phyloP scores from a whole-genome alignment of 2,888 invertebrate genomes.

The Alsophila aescularia region DNA sequence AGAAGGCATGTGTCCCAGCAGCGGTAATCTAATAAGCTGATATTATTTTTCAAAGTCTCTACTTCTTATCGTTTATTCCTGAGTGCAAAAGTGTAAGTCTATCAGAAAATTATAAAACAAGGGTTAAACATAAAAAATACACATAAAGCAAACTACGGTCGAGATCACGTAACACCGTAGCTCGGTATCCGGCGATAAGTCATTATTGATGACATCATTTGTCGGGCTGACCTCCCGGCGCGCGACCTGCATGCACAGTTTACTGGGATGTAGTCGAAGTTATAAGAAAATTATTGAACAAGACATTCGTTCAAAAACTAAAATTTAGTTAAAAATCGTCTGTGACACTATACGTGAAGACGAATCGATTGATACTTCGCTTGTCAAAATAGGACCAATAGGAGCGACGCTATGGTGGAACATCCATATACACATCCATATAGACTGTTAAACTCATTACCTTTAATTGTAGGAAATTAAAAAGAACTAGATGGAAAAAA shows the following conservation, averaged over 20 bases:
- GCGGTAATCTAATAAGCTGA: too few species aligned
- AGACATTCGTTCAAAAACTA: neutral
- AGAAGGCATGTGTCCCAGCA: too few species aligned
- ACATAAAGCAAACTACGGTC: conserved; percentile 14
- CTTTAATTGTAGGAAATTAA: too few species aligned
- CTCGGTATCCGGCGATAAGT: conserved; percentile 35
- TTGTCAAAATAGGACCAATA: too few species aligned
- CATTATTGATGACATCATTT: conserved; percentile 50
- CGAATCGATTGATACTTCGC: too few species aligned
- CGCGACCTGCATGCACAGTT: conserved; percentile 34
- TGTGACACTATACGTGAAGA: too few species aligned
- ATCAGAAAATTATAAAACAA: neutral
- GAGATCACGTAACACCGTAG: conserved; percentile 1
- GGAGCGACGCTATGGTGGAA: too few species aligned
- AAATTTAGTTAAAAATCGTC: too few species aligned
- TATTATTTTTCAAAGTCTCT: too few species aligned
- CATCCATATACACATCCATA: too few species aligned
- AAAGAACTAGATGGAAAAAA: too few species aligned
- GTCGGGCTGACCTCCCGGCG: conserved; percentile 42
- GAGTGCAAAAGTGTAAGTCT: neutral
- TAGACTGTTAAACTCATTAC: too few species aligned
- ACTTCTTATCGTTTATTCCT: neutral
- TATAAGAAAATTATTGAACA: neutral
- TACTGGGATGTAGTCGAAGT: neutral
- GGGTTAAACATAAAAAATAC: neutral